Evolutionary conservation across 2,888 invertebrate species (phyloP).

Genomic region (Dryocosmus kuriphilus): DNA sequence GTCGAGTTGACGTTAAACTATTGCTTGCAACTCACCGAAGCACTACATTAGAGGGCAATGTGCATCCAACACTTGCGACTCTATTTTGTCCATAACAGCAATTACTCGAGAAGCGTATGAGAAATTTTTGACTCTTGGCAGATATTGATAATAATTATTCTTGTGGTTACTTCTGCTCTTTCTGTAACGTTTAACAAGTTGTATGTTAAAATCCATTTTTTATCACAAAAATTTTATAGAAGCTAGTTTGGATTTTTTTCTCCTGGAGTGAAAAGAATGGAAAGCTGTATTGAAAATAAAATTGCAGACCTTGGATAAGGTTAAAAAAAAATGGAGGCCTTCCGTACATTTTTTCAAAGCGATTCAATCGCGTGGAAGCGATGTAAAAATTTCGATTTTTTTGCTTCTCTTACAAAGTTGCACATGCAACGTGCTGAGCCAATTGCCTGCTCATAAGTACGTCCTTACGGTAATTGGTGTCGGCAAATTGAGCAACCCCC

Average conservation of each 20-base stretch:
- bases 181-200: neutral
- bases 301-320: neutral
- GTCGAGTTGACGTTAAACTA: conserved; percentile 31
- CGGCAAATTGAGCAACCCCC: conserved; percentile 61
- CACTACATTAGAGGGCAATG: conserved; percentile 30
- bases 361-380: conserved; percentile 30
- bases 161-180: neutral
- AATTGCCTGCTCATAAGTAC: conserved; percentile 49
- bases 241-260: neutral
- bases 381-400: conserved; percentile 44
- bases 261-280: neutral
- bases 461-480: conserved; percentile 57
- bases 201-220: neutral
- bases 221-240: neutral
- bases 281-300: neutral
- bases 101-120: neutral
- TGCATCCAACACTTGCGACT: conserved; percentile 34
- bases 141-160: conserved; percentile 6
- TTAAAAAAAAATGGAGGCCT: neutral
- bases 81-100: neutral
- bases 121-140: neutral
- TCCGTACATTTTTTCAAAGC: conserved; percentile 22
- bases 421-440: conserved; percentile 55
- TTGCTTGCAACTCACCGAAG: conserved; percentile 29
- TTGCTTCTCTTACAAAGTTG: conserved; percentile 62